Evolutionary conservation across 2,888 invertebrate genomes (phyloP).

Genomic region (Clistopyga incitator): DNA sequence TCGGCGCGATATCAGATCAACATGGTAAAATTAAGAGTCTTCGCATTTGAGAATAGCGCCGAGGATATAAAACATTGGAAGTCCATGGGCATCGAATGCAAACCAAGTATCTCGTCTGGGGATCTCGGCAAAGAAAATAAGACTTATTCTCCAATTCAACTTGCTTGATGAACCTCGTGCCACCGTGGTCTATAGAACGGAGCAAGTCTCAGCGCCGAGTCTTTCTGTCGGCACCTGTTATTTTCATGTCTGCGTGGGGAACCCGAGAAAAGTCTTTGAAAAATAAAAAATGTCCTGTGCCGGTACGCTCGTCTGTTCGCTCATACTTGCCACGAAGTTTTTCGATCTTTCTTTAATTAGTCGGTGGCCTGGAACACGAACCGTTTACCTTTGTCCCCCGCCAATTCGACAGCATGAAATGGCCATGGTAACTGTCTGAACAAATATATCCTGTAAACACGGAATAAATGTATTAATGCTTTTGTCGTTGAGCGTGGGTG

Average conservation of each 20-base stretch:
- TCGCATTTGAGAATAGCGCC: conserved; percentile 59
- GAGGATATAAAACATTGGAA: conserved; percentile 64
- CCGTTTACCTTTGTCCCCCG: conserved; percentile 42
- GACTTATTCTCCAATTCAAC: conserved; percentile 77
- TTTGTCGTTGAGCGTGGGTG: neutral
- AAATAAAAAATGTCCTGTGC: conserved; percentile 61
- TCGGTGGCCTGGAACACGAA: conserved; percentile 66
- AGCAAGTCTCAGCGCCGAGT: conserved; percentile 46
- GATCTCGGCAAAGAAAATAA: conserved; percentile 76
- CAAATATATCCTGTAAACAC: conserved; percentile 55
- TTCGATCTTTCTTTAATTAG: conserved; percentile 69
- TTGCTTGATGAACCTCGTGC: conserved; percentile 77
- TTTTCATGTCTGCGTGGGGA: conserved; percentile 55
- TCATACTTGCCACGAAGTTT: conserved; percentile 55
- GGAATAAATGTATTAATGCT: conserved; percentile 45
- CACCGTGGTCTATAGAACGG: conserved; percentile 57
- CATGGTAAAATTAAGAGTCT: conserved; percentile 73
- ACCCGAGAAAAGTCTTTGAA: conserved; percentile 57
- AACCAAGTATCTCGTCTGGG: conserved; percentile 70
- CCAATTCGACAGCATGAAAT: conserved; percentile 50
- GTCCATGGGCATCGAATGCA: conserved; percentile 69
- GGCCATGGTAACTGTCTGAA: conserved; percentile 57
- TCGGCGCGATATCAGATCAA: conserved; percentile 59
- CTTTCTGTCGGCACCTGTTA: conserved; percentile 62
- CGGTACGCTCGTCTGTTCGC: conserved; percentile 54